Evolutionary conservation across 2,113 vertebrate genomes (phyloP).

Genomic region (Murina feae): DNA sequence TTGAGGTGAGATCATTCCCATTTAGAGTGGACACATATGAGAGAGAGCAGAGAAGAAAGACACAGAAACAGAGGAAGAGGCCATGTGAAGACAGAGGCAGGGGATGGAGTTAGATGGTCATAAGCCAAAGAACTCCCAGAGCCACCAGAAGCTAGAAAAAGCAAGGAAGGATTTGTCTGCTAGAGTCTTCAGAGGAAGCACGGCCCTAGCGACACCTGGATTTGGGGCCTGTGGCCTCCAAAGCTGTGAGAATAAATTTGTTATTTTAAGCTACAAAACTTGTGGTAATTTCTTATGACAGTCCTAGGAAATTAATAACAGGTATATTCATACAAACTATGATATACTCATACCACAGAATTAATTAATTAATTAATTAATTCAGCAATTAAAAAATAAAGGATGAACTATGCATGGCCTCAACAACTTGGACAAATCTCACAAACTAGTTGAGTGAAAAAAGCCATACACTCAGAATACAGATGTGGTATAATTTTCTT

Average conservation of each 20-base stretch:
- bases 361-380: too few relatives aligned
- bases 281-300: not conserved
- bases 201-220: not conserved
- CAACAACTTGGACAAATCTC: not conserved
- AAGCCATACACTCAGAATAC: not conserved
- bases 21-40: not conserved
- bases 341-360: not conserved
- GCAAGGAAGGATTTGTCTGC: not conserved
- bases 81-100: not conserved
- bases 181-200: not conserved
- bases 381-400: not conserved
- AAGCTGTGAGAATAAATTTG: not conserved
- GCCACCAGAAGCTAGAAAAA: not conserved
- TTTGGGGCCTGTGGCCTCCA: not conserved
- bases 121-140: not conserved
- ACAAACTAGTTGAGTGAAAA: not conserved
- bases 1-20: not conserved
- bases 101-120: not conserved
- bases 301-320: not conserved
- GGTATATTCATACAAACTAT: not conserved
- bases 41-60: not conserved
- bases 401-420: not conserved
- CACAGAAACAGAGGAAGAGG: not conserved
- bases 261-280: not conserved
- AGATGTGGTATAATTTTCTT: not conserved